Percentiles rank a stretch among this genome's conserved stretches.
phyloP scores from a whole-genome alignment of 2,113 vertebrate genomes.

The Motacilla alba region DNA sequence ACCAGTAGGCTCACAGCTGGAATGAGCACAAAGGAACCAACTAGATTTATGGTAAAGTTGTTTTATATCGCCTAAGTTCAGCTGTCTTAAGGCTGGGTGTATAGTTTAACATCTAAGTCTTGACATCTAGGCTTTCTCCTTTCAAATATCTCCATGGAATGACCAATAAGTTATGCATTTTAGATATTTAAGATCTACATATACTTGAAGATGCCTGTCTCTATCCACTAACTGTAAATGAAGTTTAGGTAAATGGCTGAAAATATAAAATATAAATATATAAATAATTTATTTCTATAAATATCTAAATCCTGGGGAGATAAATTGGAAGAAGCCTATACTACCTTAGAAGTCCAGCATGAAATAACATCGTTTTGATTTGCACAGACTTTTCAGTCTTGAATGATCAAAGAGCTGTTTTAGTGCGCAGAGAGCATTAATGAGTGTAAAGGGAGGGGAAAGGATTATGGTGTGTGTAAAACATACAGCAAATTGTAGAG shows the following conservation, averaged over 20 bases:
- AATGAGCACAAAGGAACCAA: background rate
- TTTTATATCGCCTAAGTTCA: background rate
- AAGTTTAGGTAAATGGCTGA: background rate
- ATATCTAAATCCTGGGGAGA: background rate
- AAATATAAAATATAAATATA: background rate
- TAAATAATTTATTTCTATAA: background rate
- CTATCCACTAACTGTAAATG: background rate
- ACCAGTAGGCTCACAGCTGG: background rate
- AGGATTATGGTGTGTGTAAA: background rate
- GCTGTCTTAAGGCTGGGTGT: background rate
- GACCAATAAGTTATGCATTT: background rate
- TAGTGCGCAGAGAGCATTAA: background rate
- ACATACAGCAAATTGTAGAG: background rate
- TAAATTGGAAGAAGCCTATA: background rate
- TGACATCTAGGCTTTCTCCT: background rate
- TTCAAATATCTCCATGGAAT: background rate
- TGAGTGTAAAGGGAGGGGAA: background rate
- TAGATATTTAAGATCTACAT: background rate
- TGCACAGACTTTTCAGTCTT: background rate
- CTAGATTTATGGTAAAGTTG: background rate
- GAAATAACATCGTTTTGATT: conserved; percentile 6
- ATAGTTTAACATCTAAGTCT: background rate
- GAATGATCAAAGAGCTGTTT: conserved; percentile 19
- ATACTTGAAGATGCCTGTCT: background rate
- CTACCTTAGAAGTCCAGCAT: background rate